Conservation (phyloP, 2,888 invertebrate species). For the Cyclophora albipunctata region DNA sequence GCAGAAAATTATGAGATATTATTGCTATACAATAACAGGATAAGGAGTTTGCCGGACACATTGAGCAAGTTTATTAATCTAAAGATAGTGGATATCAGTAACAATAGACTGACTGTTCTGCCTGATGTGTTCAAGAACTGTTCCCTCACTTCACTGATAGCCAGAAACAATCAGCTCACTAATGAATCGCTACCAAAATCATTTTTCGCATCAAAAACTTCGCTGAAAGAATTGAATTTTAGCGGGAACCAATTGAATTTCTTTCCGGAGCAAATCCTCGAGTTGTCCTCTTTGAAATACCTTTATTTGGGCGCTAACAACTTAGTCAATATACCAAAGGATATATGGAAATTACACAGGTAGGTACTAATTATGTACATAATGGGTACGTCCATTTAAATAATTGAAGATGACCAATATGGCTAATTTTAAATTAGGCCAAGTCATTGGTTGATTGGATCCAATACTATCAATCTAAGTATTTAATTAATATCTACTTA, state of each 20-base stretch:
- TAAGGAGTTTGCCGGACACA: slow-evolving; percentile 80
- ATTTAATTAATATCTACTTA: too few relatives aligned
- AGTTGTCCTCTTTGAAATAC: slow-evolving; percentile 84
- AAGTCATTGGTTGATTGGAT: too few relatives aligned
- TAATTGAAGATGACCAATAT: too few relatives aligned
- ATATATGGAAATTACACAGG: slow-evolving; percentile 78
- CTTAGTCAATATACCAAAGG: slow-evolving; percentile 86
- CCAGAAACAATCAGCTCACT: slow-evolving; percentile 90
- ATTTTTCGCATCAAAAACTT: slow-evolving; percentile 77
- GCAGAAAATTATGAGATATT: slow-evolving; percentile 81
- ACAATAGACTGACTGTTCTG: slow-evolving; percentile 85
- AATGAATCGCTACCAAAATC: slow-evolving; percentile 92
- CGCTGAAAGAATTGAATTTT: slow-evolving; percentile 91
- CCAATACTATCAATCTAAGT: too few relatives aligned
- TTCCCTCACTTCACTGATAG: slow-evolving; percentile 85
- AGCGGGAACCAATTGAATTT: slow-evolving; percentile 91
- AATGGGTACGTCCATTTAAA: too few relatives aligned
- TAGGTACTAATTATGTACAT: slow-evolving; percentile 20
- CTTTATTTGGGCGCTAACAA: slow-evolving; percentile 94
- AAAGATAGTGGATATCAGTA: slow-evolving; percentile 89
- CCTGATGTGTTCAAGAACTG: slow-evolving; percentile 86
- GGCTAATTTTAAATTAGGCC: too few relatives aligned
- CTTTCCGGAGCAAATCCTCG: slow-evolving; percentile 92
- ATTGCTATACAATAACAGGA: slow-evolving; percentile 89
- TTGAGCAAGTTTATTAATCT: slow-evolving; percentile 82